Conservation (phyloP, 2,113 vertebrate genomes). For the Philantomba maxwellii region DNA sequence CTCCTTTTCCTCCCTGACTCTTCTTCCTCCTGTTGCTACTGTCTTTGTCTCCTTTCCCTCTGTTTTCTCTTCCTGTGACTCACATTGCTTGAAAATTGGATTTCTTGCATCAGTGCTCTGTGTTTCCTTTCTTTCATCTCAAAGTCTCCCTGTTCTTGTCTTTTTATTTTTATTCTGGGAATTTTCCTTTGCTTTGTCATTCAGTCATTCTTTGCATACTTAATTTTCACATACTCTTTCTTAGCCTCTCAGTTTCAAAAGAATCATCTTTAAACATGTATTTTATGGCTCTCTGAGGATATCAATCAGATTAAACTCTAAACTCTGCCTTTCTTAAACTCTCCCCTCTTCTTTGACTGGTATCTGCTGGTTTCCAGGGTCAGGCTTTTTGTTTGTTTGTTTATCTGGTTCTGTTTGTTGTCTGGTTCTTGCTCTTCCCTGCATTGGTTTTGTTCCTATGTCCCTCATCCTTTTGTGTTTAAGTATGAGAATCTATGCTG, state of each 20-base stretch:
- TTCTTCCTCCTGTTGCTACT: neutral
- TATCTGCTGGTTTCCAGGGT: neutral
- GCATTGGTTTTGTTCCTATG: neutral
- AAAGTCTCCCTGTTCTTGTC: neutral
- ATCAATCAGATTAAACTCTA: neutral
- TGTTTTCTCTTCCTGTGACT: neutral
- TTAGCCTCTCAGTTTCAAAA: neutral
- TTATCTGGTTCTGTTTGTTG: neutral
- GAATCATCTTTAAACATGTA: neutral
- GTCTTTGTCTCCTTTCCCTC: neutral
- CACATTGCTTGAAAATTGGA: neutral
- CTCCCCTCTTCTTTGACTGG: neutral
- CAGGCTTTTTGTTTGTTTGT: neutral
- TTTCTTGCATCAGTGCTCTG: neutral
- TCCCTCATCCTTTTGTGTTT: neutral
- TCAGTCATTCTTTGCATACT: neutral
- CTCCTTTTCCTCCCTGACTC: neutral
- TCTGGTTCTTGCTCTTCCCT: neutral
- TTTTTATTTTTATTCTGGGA: neutral
- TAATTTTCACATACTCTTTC: neutral
- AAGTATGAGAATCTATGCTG: neutral
- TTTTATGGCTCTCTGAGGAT: neutral
- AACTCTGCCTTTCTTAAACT: neutral
- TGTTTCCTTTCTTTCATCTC: neutral
- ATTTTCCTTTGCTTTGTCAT: neutral